Base-by-base conservation (phyloP, 2,113 vertebrate species). In the Etheostoma spectabile region DNA sequence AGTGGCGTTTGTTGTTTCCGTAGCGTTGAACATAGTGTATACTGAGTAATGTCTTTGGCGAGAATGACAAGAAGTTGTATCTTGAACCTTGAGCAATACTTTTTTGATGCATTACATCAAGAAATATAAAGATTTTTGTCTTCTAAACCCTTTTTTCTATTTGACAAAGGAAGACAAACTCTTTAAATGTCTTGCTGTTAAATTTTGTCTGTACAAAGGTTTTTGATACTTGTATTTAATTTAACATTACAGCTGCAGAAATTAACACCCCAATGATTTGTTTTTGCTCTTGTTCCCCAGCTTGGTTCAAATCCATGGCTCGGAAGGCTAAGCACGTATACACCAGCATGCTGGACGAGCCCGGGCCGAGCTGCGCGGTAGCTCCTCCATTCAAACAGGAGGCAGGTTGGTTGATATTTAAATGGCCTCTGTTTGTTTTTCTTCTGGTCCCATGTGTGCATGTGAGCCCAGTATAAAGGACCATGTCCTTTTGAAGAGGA, bases 341-440 rank as follows among this genome's bases (percentile, higher is more conserved):
- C 72, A 53, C 27, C 63, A 76, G 71, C 64, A 21, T 45, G 52
- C 59, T 62, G 57, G 52, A 45, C 2, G 2, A 74, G 46, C 30
- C 59, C 14, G 2, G 73, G 75, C 80, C 19, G 15, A 79, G 82
- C 78, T 11, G 70, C 15, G 83, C 79, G 67, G 84, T 71, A 83
- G 80, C 90, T 55, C 73, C 52, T 79, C 69, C 55, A 51, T 77
- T 93, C 89, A 90, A 93, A 93, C 90, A 89, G 81, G 76, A 91
- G 92, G 87, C 86, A 72, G 82, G 86, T 90, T 88, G 82, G 87
- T 90, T 91, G 91, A 94, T 94, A 91, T 93, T 94, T 89, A 91
- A 93, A 91, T 86, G 80, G 89, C 72, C 77, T 68, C 38, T 95
- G 91, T 95, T 94, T 95, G 89, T 94, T 94, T 93, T 94, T 91